phyloP scores from a whole-genome alignment of 2,888 invertebrate genomes.

The Epicampocera succincta region DNA sequence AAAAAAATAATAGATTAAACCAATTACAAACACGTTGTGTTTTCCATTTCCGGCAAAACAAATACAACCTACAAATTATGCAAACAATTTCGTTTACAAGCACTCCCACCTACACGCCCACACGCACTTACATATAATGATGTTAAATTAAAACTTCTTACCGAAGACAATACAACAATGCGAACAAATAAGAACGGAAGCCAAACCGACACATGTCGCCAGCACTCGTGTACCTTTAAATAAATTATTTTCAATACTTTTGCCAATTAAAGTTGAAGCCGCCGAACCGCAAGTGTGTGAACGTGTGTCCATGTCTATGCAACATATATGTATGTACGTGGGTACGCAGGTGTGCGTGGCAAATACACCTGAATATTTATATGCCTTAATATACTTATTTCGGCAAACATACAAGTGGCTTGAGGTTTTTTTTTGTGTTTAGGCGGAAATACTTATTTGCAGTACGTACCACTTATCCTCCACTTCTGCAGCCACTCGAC shows the following conservation, averaged over 20 bases:
- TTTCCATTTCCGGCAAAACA: conserved; percentile 4
- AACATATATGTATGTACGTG: neutral
- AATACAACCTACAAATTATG: conserved; percentile 3
- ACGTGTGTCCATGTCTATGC: neutral
- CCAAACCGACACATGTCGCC: neutral
- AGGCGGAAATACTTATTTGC: conserved; percentile 12
- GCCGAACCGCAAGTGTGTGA: conserved; percentile 13
- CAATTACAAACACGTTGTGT: conserved; percentile 42
- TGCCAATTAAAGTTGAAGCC: conserved; percentile 60
- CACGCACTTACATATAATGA: conserved; percentile 11
- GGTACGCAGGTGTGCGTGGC: too few relatives aligned
- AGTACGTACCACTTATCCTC: neutral
- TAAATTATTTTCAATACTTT: conserved; percentile 62
- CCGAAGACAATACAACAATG: conserved; percentile 11
- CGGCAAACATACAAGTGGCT: neutral
- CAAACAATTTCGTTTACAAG: neutral
- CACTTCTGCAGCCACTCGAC: neutral
- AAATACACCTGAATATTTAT: neutral
- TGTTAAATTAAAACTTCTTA: conserved; percentile 17
- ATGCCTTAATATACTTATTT: neutral
- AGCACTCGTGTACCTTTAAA: conserved; percentile 44
- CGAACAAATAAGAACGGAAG: conserved; percentile 8
- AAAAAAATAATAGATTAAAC: conserved; percentile 22
- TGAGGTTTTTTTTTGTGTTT: neutral
- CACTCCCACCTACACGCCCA: neutral